Evolutionary conservation across 2,797 vertebrate species (phyloP).

Genomic region (Platyrinchus mystaceus): DNA sequence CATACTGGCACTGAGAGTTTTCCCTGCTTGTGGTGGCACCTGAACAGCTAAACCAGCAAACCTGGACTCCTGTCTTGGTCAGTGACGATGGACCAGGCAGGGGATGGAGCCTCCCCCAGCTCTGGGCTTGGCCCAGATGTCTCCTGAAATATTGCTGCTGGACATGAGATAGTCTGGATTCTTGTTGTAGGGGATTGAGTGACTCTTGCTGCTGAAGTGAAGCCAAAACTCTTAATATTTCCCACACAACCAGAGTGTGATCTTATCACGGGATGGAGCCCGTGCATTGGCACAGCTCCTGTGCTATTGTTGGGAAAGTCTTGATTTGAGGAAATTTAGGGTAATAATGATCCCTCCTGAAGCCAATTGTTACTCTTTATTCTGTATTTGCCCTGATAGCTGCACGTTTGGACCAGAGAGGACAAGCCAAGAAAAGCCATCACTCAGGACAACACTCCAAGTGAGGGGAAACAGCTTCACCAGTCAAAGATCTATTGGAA

Average conservation of each 20-base stretch:
- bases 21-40: accelerated
- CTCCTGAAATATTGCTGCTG: background rate
- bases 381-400: background rate
- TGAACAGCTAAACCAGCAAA: background rate
- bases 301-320: background rate
- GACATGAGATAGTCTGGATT: accelerated
- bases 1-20: background rate
- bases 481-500: background rate
- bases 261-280: slow-evolving; percentile 6
- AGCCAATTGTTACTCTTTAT: background rate
- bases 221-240: background rate
- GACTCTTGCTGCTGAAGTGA: background rate
- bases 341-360: background rate
- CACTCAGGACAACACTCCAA: background rate
- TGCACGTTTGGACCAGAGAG: background rate
- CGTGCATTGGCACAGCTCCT: background rate
- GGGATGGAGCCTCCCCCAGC: background rate
- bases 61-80: background rate
- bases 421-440: background rate
- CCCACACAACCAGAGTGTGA: background rate
- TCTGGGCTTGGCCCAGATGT: background rate
- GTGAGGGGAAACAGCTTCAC: background rate
- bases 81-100: accelerated
- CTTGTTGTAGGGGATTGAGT: background rate
- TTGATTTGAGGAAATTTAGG: background rate